A percentile compares a stretch with the other conserved stretches of the same genome.
phyloP scores from a whole-genome alignment of 2,888 invertebrate species.

The Tanypteryx hageni region DNA sequence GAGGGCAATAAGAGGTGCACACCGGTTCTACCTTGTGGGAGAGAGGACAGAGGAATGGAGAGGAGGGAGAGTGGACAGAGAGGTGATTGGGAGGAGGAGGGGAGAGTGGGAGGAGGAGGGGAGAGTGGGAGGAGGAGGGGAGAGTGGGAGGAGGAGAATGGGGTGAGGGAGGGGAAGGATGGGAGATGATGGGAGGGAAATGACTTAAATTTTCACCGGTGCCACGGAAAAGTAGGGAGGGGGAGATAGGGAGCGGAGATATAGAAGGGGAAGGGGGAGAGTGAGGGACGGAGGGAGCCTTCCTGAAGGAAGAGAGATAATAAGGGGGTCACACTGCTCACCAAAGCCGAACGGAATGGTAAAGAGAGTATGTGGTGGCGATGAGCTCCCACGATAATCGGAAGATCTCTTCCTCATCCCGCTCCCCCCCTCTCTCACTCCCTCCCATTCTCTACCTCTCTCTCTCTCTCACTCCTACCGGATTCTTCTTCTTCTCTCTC shows the following conservation, averaged over 20 bases:
- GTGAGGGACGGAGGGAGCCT: neutral
- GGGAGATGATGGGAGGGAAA: constrained; percentile 38
- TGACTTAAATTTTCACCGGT: too few relatives aligned
- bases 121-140: neutral
- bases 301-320: neutral
- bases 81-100: neutral
- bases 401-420: neutral
- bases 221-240: neutral
- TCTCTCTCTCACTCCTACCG: neutral
- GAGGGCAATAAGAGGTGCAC: neutral
- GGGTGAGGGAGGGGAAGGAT: neutral
- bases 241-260: neutral
- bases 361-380: neutral
- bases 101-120: neutral
- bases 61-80: neutral
- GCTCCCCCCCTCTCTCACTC: neutral
- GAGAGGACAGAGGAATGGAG: neutral
- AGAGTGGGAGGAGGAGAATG: neutral
- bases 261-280: neutral
- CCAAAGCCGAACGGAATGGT: constrained; percentile 41
- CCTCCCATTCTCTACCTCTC: neutral
- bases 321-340: constrained; percentile 51
- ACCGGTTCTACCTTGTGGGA: neutral
- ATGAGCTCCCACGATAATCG: constrained; percentile 40
- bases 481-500: neutral